phyloP scores from a whole-genome alignment of 92 coral and sea anemone genomes.

The Umimayanthus kanabou region DNA sequence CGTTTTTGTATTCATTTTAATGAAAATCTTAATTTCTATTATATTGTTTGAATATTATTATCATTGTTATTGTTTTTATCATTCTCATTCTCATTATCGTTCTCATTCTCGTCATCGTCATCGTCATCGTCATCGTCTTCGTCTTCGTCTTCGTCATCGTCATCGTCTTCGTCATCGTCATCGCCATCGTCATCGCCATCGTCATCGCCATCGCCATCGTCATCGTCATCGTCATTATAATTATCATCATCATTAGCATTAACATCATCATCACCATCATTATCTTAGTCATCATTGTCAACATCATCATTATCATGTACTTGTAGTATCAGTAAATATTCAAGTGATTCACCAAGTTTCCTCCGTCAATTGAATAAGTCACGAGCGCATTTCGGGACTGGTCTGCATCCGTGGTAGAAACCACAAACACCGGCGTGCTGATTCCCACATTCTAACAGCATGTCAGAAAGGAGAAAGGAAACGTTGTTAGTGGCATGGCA shows the following conservation, averaged over 20 bases:
- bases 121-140: no score
- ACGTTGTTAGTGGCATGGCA: not conserved
- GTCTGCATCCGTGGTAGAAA: constrained; percentile 82
- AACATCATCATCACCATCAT: not conserved
- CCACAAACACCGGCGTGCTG: constrained; percentile 67
- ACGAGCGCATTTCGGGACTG: constrained; percentile 62
- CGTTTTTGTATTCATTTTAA: no score
- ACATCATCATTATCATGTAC: not conserved
- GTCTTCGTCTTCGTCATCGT: no score
- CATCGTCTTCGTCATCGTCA: not conserved
- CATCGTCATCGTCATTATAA: not conserved
- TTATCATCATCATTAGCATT: not conserved
- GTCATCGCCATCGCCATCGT: not conserved
- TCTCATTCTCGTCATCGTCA: no score
- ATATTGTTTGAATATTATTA: no score
- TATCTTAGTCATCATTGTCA: not conserved
- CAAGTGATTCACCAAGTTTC: constrained; percentile 69
- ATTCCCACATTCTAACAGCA: constrained; percentile 59
- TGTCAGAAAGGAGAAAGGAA: not conserved
- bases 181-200: constrained; percentile 6
- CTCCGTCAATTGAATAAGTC: constrained; percentile 66
- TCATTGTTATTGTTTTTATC: not conserved
- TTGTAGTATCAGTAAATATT: not conserved
- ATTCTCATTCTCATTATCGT: constrained; percentile 2
- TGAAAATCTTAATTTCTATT: no score